Percentiles rank a stretch among this genome's conserved stretches.
Evolutionary conservation across 2,113 vertebrate species (phyloP).

Genomic region (Pungitius pungitius): DNA sequence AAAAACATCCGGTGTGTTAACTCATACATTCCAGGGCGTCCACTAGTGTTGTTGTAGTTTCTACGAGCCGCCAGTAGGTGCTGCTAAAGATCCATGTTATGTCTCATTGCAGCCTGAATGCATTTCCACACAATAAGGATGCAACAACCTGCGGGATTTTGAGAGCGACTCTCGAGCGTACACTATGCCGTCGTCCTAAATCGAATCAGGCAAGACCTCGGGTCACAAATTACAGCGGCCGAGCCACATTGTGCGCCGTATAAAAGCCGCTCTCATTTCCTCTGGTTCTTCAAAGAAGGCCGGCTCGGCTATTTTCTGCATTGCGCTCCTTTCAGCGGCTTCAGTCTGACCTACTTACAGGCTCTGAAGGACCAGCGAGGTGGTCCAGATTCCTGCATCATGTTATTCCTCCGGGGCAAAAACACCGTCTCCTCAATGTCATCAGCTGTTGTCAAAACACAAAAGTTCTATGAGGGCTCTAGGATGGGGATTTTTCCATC

Average conservation of each 20-base stretch:
- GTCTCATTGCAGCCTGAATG: neutral
- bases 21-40: neutral
- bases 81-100: constrained; percentile 24
- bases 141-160: neutral
- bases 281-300: constrained; percentile 11
- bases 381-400: neutral
- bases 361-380: constrained; percentile 38
- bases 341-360: constrained; percentile 70
- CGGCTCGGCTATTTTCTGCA: constrained; percentile 52
- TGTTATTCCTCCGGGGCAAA: too few species aligned
- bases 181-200: neutral
- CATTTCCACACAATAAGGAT: neutral
- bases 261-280: neutral
- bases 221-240: neutral
- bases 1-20: neutral
- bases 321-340: constrained; percentile 39
- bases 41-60: constrained; percentile 39
- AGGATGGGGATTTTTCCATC: neutral
- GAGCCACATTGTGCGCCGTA: neutral
- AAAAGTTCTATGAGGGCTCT: neutral
- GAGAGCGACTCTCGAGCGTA: neutral
- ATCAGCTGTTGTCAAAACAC: neutral
- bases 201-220: neutral
- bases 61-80: constrained; percentile 47
- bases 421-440: neutral